A percentile compares a stretch with the other conserved stretches of the same genome.
These are phyloP conservation scores for Coptodon rendalli DNA, from an alignment of 2,113 vertebrate genomes.

Conservation along the genomic window DNA sequence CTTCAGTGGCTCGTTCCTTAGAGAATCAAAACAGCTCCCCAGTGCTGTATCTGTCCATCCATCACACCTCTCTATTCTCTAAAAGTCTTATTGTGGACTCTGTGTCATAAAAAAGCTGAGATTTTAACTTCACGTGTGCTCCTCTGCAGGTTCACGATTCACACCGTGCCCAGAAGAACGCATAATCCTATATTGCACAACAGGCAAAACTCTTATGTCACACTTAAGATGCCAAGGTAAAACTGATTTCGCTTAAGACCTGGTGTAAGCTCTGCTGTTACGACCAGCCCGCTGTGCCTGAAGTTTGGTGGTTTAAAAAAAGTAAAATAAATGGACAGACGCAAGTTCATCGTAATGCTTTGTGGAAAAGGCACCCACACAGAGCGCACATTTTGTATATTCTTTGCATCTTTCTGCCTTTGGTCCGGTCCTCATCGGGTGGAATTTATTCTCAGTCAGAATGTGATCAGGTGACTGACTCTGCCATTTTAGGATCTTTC, in stretches of 20 bases:
- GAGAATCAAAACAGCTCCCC: background rate
- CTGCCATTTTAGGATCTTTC: background rate
- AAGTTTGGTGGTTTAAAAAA: background rate
- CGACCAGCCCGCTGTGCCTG: background rate
- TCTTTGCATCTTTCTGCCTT: background rate
- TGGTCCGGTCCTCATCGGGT: background rate
- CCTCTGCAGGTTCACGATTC: background rate
- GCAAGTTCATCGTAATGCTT: background rate
- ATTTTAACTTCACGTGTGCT: background rate
- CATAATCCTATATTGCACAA: background rate
- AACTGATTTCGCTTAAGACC: background rate
- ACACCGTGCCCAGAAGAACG: background rate
- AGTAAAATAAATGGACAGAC: background rate
- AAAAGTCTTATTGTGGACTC: background rate
- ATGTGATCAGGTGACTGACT: background rate
- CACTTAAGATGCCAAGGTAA: background rate
- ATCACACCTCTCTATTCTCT: background rate
- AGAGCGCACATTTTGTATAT: background rate
- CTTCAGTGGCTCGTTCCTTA: background rate
- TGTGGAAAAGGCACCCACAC: background rate
- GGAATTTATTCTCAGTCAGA: background rate
- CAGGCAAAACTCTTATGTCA: background rate
- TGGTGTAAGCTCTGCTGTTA: background rate
- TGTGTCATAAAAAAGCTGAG: background rate
- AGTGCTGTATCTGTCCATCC: background rate